phyloP scores from a whole-genome alignment of 2,797 vertebrate species.

The Basileuterus tristriatus region DNA sequence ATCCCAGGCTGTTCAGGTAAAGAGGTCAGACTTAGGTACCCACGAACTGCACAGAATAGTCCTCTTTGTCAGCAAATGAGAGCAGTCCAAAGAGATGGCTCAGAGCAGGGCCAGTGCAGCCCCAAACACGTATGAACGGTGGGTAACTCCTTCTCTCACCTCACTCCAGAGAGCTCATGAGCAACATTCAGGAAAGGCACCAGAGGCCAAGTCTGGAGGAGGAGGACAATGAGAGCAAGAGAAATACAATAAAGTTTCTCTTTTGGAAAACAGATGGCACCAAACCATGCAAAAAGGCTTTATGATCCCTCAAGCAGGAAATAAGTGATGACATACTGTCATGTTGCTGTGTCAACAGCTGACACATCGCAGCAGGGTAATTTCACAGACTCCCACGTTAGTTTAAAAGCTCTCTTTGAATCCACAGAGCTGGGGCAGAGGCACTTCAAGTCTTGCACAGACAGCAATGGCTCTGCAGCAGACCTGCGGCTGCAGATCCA shows the following conservation, averaged over 20 bases:
- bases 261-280: slow-evolving; percentile 29
- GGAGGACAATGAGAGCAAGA: background rate
- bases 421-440: background rate
- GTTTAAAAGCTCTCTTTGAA: background rate
- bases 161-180: background rate
- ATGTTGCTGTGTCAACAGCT: slow-evolving; percentile 56
- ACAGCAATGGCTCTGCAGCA: background rate
- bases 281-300: background rate
- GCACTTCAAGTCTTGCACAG: background rate
- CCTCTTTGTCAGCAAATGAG: background rate
- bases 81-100: background rate
- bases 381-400: background rate
- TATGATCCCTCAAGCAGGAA: slow-evolving; percentile 21
- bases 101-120: background rate
- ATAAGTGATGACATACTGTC: slow-evolving; percentile 41
- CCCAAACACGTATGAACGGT: background rate
- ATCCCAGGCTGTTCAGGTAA: background rate
- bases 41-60: background rate
- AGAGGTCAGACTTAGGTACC: background rate
- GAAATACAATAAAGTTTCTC: background rate
- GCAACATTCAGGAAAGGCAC: fast-evolving
- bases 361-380: background rate
- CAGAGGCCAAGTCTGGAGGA: background rate
- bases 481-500: background rate
- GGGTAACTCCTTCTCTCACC: background rate